A percentile compares a stretch with the other conserved stretches of the same genome.
Conservation (phyloP, 2,797 vertebrate genomes). For the Enteromius viviparus region DNA sequence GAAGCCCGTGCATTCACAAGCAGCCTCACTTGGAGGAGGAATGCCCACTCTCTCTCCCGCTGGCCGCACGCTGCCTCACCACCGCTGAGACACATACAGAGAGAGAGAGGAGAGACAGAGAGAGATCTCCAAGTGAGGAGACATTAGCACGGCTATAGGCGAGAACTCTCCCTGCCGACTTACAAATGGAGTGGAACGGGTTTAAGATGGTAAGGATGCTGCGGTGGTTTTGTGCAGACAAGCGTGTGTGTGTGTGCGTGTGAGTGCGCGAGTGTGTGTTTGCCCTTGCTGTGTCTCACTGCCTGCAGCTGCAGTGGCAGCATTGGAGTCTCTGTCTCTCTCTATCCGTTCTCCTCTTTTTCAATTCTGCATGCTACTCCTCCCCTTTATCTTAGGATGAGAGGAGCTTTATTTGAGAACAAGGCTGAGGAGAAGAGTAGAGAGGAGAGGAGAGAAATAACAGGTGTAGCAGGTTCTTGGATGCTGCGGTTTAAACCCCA, state of each 20-base stretch:
- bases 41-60: slow-evolving; percentile 93
- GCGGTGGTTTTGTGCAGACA: slow-evolving; percentile 58
- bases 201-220: slow-evolving; percentile 98
- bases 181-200: slow-evolving; percentile 99
- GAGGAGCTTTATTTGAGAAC: slow-evolving; percentile 59
- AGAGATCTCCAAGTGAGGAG: slow-evolving; percentile 80
- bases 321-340: slow-evolving; percentile 44
- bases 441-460: slow-evolving; percentile 49
- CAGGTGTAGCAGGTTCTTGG: slow-evolving; percentile 51
- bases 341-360: slow-evolving; percentile 38
- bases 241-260: slow-evolving; percentile 24
- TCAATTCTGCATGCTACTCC: slow-evolving; percentile 46
- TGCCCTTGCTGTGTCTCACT: slow-evolving; percentile 59
- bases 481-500: slow-evolving; percentile 69
- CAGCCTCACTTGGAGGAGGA: slow-evolving; percentile 96
- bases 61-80: slow-evolving; percentile 87
- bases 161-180: slow-evolving; percentile 79
- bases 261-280: slow-evolving; percentile 31
- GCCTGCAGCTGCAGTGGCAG: slow-evolving; percentile 59
- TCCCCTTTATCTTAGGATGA: slow-evolving; percentile 54
- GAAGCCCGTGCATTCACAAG: slow-evolving; percentile 89
- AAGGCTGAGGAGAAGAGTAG: slow-evolving; percentile 39
- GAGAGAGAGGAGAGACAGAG: slow-evolving; percentile 61
- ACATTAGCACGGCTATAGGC: slow-evolving; percentile 62
- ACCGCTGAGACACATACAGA: slow-evolving; percentile 78